A percentile compares a stretch with the other conserved stretches of the same genome.
These are phyloP conservation scores for Varanus salvator DNA, from an alignment of 2,113 vertebrate genomes.

Conservation along the genomic window DNA sequence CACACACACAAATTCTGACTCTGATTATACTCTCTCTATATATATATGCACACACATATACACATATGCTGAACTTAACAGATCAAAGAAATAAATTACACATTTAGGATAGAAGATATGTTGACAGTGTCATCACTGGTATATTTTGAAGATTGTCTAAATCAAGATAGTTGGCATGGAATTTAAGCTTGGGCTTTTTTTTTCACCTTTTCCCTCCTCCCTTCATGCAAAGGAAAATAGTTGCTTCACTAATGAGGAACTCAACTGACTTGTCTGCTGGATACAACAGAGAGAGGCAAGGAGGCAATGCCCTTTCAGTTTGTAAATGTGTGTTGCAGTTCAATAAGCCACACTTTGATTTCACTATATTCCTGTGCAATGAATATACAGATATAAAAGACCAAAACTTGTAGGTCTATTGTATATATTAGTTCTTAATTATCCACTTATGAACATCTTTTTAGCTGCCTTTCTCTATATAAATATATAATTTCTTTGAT, in stretches of 20 bases:
- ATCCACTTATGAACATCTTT: constrained; percentile 44
- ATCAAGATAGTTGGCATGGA: constrained; percentile 38
- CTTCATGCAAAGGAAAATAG: constrained; percentile 36
- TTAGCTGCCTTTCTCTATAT: constrained; percentile 43
- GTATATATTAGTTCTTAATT: constrained; percentile 31
- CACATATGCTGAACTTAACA: neutral
- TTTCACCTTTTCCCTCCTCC: constrained; percentile 48
- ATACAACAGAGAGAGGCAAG: constrained; percentile 41
- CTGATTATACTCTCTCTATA: constrained; percentile 42
- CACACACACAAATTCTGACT: neutral
- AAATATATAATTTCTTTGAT: constrained; percentile 49
- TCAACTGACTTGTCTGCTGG: constrained; percentile 36
- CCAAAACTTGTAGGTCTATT: constrained; percentile 45
- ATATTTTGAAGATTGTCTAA: constrained; percentile 51
- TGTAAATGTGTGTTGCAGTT: constrained; percentile 51
- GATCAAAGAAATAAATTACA: constrained; percentile 44
- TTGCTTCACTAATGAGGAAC: constrained; percentile 64
- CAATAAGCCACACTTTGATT: constrained; percentile 33
- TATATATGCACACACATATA: no score
- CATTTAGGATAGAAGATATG: constrained; percentile 51
- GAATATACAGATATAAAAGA: constrained; percentile 10
- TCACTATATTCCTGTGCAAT: constrained; percentile 29
- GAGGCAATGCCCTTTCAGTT: constrained; percentile 47
- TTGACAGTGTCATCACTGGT: constrained; percentile 46
- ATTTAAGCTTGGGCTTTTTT: constrained; percentile 50